Evolutionary conservation across 2,888 invertebrate genomes (phyloP), one percentile per base, ranked within the genome.

Genomic region (Mimachlamys varia): DNA sequence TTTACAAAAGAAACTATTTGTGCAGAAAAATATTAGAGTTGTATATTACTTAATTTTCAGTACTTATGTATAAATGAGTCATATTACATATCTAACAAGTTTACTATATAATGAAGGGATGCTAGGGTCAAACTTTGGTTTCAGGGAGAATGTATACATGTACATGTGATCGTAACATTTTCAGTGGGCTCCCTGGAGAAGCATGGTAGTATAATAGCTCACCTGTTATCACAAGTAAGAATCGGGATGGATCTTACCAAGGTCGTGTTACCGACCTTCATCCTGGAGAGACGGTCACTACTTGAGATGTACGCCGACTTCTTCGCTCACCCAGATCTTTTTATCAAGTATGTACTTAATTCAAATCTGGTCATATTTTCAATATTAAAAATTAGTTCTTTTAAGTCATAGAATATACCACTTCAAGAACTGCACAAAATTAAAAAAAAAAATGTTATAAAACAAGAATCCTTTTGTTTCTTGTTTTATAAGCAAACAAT

Each of bases 291-390:
- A 97, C 98, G 99, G 92, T 99, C 99, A 0, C 97, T 99, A 76
- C 97, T 99, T 88, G 99, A 99, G 97, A 99, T 99, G 99, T 99
- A 99, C 97, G 99, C 99, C 89, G 99, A 99, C 97, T 99, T 99
- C 96, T 99, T 99, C 97, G 99, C 99, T 19, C 99, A 99, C 97
- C 99, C 99, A 0, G 99, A 99, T 97, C 98, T 99, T 95, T 99
- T 99, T 97, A 97, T 98, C 93, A 98, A 97, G 99, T 99, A 97
- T 93, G 94, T 94, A 49, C 53, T 53, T 53, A 53, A 53, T 53
- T 17, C 3, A 53, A 2, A 53, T 53, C 15, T 53, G 13, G 19
- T 53, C 53, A 53, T 53, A 53, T 44, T 44, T 44, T 44, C 44
- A 44, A 44, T 44, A 5, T n/a, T n/a, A n/a, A n/a, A n/a, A 7